These are phyloP conservation scores for Semotilus atromaculatus DNA, from an alignment of 2,797 vertebrate species.

Conservation along the genomic window DNA sequence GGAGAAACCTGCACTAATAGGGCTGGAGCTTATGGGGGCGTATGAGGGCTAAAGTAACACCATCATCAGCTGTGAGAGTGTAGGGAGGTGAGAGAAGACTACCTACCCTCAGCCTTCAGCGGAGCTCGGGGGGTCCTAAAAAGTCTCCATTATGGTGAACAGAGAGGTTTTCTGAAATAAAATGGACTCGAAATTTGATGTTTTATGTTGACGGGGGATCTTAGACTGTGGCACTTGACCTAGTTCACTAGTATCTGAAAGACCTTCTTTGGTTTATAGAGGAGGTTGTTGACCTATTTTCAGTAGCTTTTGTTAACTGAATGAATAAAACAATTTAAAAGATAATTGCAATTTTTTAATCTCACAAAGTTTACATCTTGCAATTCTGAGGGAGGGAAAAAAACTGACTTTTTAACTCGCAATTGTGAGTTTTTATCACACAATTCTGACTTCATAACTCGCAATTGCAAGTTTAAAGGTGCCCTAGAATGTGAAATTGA, in stretches of 20 bases:
- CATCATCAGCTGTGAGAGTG: conserved; percentile 18
- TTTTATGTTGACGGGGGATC: conserved; percentile 23
- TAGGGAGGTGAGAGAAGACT: conserved; percentile 13
- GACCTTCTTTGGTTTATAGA: not conserved
- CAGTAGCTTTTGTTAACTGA: not conserved
- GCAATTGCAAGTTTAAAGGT: too few relatives aligned
- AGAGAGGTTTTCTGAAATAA: conserved; percentile 12
- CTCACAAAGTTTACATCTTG: too few relatives aligned
- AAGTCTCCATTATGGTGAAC: conserved; percentile 33
- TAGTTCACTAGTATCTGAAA: not conserved
- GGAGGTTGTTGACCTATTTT: not conserved
- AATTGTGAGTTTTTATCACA: too few relatives aligned
- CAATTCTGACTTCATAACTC: too few relatives aligned
- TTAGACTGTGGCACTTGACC: conserved; percentile 5
- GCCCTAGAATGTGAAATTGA: too few relatives aligned
- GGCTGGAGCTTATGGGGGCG: conserved; percentile 43
- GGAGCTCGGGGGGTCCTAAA: conserved; percentile 25
- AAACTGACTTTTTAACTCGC: too few relatives aligned
- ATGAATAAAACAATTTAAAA: not conserved
- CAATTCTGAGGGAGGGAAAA: too few relatives aligned
- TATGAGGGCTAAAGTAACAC: conserved; percentile 27
- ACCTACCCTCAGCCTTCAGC: conserved; percentile 38
- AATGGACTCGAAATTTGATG: conserved; percentile 33
- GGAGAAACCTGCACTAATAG: conserved; percentile 63
- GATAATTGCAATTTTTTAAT: too few relatives aligned